Evolutionary conservation across 2,888 invertebrate genomes (phyloP), one percentile per base, ranked within the genome.

Genomic region (Mongoloraphidia duomilia): DNA sequence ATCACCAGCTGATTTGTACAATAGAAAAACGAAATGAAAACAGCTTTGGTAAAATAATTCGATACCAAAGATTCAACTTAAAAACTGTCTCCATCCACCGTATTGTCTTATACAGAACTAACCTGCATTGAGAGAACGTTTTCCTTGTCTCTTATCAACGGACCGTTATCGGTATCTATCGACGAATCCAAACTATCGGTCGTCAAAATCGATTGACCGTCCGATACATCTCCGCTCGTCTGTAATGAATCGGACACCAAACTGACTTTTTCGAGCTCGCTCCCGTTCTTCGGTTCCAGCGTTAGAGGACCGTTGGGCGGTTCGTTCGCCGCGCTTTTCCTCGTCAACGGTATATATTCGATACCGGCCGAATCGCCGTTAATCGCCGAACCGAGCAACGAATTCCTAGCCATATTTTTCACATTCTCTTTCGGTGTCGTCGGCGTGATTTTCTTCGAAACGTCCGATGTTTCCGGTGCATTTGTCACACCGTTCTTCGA

Each of bases 401-500:
- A 65, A 56, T 67, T 72, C 65, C 72, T 69, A 44, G 69, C 68
- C 17, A 54, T 47, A n/a, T 67, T 68, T 57, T 72, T 73, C 6
- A 69, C 65, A 5, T 70, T 66, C 34, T 74, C 73, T 56, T 73
- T 73, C 9, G 67, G 57, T 1, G 67, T 65, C 10, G 67, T 67
- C 9, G 58, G 60, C 10, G 54, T 52, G 56, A 70, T 71, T 55
- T 74, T 77, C 42, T 74, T 72, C 38, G 51, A 55, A 11, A 59
- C 56, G 17, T 53, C 54, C 12, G 58, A 61, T 5, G 59, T 54
- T 9, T 59, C 54, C 8, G 60, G 56, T 50, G 60, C 63, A 59
- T 74, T 76, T 13, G 74, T 74, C 58, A 75, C 73, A 9, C 63
- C 63, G 10, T 47, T 54, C 3, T 64, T 65, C 47, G 63, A 62